phyloP scores from a whole-genome alignment of 2,797 vertebrate genomes.

The Neosilurus hyrtlii region DNA sequence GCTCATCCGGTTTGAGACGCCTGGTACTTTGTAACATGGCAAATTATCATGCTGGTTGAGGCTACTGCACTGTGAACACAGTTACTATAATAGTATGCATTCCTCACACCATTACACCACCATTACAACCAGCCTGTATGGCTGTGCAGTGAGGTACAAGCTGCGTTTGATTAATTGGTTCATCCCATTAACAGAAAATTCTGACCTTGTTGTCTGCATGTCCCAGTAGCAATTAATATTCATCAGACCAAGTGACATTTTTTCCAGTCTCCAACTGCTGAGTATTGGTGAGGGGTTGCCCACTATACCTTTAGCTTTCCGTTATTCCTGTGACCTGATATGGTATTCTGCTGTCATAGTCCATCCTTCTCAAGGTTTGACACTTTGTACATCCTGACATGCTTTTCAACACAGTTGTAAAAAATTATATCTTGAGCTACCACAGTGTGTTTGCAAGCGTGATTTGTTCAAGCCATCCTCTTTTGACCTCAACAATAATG shows the following conservation, averaged over 20 bases:
- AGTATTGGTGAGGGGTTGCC: neutral
- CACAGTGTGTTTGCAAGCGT: neutral
- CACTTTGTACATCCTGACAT: neutral
- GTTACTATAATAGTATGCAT: neutral
- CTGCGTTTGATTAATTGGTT: neutral
- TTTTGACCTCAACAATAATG: neutral
- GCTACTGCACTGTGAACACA: neutral
- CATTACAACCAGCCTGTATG: too few species aligned
- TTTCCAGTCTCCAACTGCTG: neutral
- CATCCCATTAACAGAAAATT: neutral
- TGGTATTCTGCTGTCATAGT: neutral
- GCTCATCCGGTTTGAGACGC: neutral
- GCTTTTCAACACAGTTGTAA: neutral
- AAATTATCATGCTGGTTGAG: neutral
- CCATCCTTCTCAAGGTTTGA: neutral
- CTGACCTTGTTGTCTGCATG: neutral
- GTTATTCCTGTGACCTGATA: neutral
- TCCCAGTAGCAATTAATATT: neutral
- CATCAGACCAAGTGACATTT: neutral
- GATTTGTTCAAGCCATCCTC: neutral
- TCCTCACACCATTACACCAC: too few species aligned
- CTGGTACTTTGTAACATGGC: neutral
- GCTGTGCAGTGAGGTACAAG: neutral
- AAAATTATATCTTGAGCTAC: neutral
- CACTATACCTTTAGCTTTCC: neutral